Evolutionary conservation across 2,888 invertebrate genomes (phyloP).

Genomic region (Merodon equestris): DNA sequence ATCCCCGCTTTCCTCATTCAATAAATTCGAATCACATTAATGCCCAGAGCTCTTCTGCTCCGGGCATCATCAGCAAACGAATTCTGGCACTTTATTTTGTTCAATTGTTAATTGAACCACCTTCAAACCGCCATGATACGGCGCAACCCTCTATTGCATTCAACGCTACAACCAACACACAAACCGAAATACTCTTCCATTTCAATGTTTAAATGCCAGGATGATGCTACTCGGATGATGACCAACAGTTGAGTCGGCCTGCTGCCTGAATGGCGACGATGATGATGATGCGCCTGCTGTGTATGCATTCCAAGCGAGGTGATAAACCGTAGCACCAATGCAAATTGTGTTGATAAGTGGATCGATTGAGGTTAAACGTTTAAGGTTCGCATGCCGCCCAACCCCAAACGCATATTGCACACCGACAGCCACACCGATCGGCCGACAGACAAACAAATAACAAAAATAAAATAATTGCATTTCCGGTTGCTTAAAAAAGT

Average conservation of each 20-base stretch:
- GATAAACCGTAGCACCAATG: constrained; percentile 57
- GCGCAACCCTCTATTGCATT: constrained; percentile 22
- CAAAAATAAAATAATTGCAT: constrained; percentile 54
- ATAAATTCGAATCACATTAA: too few relatives aligned
- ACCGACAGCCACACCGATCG: constrained; percentile 20
- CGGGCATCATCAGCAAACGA: too few relatives aligned
- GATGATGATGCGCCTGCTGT: constrained; percentile 43
- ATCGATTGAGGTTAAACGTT: constrained; percentile 69
- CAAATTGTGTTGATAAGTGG: constrained; percentile 69
- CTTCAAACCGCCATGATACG: constrained; percentile 31
- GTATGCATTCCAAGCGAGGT: constrained; percentile 39
- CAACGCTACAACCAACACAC: constrained; percentile 21
- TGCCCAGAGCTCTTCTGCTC: too few relatives aligned
- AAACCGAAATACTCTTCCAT: constrained; percentile 13
- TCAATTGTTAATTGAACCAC: constrained; percentile 42
- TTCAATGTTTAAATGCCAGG: constrained; percentile 15
- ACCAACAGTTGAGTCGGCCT: constrained; percentile 24
- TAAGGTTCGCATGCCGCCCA: neutral
- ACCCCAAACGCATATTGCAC: constrained; percentile 11
- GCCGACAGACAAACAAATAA: neutral
- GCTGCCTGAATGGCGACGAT: constrained; percentile 42
- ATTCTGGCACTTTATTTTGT: constrained; percentile 13
- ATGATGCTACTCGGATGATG: constrained; percentile 55
- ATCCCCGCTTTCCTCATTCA: too few relatives aligned
- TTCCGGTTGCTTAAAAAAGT: constrained; percentile 50